Evolutionary conservation across 2,888 invertebrate genomes (phyloP).

Genomic region (Odiellus spinosus): DNA sequence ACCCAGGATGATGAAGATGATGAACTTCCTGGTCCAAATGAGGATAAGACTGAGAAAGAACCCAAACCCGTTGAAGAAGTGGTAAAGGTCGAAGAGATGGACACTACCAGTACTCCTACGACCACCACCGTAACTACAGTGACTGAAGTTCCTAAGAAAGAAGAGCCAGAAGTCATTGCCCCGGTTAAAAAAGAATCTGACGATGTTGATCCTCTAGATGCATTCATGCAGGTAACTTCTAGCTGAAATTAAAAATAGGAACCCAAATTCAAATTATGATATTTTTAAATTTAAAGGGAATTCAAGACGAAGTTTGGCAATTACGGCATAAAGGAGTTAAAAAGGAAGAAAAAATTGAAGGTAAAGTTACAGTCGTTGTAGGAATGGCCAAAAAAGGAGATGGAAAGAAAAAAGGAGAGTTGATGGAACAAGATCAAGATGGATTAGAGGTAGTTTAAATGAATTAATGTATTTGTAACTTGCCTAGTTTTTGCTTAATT

Average conservation of each 20-base stretch:
- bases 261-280: too few species aligned
- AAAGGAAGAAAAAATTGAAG: conserved; percentile 12
- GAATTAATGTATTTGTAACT: background rate
- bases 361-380: conserved; percentile 36
- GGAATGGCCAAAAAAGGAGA: conserved; percentile 64
- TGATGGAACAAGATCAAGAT: conserved; percentile 98
- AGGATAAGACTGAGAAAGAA: conserved; percentile 20
- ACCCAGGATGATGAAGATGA: conserved; percentile 73
- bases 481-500: too few species aligned
- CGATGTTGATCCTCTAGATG: conserved; percentile 89
- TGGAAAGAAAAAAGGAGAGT: conserved; percentile 60
- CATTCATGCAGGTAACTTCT: conserved; percentile 69
- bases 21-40: conserved; percentile 44
- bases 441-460: conserved; percentile 48
- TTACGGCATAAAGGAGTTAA: conserved; percentile 15
- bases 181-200: conserved; percentile 39
- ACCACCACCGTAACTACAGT: conserved; percentile 7
- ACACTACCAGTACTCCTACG: conserved; percentile 3
- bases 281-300: conserved; percentile 26
- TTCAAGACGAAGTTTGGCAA: conserved; percentile 63
- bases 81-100: conserved; percentile 6
- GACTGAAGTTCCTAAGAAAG: conserved; percentile 16
- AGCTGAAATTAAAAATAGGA: too few species aligned
- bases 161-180: conserved; percentile 20
- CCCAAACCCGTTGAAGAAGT: conserved; percentile 6